Conservation (phyloP, 2,888 invertebrate species). For the Mantis religiosa region DNA sequence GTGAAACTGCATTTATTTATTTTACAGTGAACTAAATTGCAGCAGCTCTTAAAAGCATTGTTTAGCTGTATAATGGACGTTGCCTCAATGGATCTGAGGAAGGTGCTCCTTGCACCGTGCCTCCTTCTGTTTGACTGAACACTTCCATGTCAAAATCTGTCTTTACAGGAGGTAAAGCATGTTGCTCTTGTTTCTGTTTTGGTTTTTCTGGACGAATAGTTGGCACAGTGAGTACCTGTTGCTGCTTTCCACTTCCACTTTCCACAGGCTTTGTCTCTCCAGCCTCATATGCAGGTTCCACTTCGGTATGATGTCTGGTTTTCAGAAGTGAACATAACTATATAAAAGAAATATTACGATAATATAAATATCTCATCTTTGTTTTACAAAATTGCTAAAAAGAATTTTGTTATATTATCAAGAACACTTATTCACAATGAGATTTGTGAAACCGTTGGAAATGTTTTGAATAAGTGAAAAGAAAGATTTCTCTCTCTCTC, state of each 20-base stretch:
- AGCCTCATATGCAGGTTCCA: constrained; percentile 52
- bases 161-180: constrained; percentile 29
- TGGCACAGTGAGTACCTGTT: not conserved
- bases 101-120: constrained; percentile 7
- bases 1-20: not conserved
- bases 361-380: too few species aligned
- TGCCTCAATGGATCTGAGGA: not conserved
- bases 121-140: constrained; percentile 23
- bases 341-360: constrained; percentile 1
- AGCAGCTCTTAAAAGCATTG: not conserved
- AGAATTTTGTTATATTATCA: too few species aligned
- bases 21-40: not conserved
- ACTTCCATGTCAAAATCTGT: constrained; percentile 30
- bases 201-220: not conserved
- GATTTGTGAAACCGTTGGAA: too few species aligned
- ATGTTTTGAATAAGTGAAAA: too few species aligned
- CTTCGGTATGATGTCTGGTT: constrained; percentile 40
- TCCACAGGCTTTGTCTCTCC: constrained; percentile 40
- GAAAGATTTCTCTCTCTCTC: too few species aligned
- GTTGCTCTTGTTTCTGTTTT: not conserved
- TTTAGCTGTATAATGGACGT: not conserved
- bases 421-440: too few species aligned
- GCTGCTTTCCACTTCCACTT: not conserved
- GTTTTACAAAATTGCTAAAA: too few species aligned
- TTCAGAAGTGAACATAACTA: constrained; percentile 35